Evolutionary conservation across 1,140 invertebrate species (phyloP).

Genomic region (Ceratosolen fusciceps): DNA sequence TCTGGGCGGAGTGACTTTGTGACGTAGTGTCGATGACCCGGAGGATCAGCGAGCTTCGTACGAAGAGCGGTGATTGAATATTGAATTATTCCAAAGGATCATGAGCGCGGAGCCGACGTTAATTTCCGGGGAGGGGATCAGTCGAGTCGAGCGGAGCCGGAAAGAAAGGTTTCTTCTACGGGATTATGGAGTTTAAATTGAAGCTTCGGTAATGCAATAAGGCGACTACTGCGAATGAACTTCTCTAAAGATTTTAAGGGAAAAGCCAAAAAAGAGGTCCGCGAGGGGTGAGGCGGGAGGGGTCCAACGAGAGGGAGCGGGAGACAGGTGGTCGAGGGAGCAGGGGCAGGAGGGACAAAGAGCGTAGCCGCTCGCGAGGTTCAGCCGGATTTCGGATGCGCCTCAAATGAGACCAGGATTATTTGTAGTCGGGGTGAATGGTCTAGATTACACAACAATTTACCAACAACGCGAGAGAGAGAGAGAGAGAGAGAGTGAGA

Average conservation of each 20-base stretch:
- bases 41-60: too few species aligned
- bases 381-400: slow-evolving; percentile 11
- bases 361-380: neutral
- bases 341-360: neutral
- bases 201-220: neutral
- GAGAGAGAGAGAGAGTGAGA: too few species aligned
- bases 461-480: slow-evolving; percentile 19
- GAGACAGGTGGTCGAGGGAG: too few species aligned
- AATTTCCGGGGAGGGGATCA: slow-evolving; percentile 24
- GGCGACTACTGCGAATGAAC: neutral
- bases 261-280: slow-evolving; percentile 21
- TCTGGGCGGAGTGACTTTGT: too few species aligned
- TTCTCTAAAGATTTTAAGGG: slow-evolving; percentile 21
- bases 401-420: slow-evolving; percentile 11
- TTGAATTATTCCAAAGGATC: too few species aligned
- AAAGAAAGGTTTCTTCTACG: slow-evolving; percentile 5
- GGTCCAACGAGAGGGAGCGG: too few species aligned
- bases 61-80: too few species aligned
- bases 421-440: slow-evolving; percentile 14
- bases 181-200: slow-evolving; percentile 17
- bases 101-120: too few species aligned
- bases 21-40: too few species aligned
- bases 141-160: neutral
- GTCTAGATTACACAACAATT: slow-evolving; percentile 29
- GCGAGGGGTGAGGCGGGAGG: neutral